These are phyloP conservation scores for Amphipyra tragopoginis DNA, from an alignment of 2,888 invertebrate species.

Conservation along the genomic window DNA sequence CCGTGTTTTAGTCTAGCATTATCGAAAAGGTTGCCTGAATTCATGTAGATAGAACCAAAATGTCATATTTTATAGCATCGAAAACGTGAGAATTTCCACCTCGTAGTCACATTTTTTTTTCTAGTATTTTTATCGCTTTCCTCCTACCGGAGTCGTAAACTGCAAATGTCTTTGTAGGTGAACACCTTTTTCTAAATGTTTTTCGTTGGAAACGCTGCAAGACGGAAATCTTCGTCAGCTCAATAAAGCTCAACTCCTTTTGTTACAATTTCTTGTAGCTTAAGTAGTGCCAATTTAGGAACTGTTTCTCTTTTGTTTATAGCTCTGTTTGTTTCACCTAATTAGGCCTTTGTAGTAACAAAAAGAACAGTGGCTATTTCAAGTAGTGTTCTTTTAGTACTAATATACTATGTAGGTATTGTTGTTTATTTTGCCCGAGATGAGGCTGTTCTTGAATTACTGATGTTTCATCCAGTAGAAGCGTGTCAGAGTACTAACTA, in stretches of 20 bases:
- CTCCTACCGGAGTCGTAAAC: constrained; percentile 69
- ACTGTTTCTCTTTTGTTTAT: constrained; percentile 44
- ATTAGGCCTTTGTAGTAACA: constrained; percentile 26
- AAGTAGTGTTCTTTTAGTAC: constrained; percentile 13
- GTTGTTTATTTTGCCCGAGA: constrained; percentile 2
- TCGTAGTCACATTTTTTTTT: constrained; percentile 54
- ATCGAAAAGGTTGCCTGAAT: too few species aligned
- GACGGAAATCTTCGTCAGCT: constrained; percentile 55
- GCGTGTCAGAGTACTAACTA: constrained; percentile 4
- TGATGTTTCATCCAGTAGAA: constrained; percentile 17
- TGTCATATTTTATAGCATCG: too few species aligned
- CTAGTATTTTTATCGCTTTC: constrained; percentile 68
- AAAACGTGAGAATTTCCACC: constrained; percentile 7
- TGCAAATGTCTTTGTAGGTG: constrained; percentile 63
- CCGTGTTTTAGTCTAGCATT: too few species aligned
- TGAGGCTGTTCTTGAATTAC: constrained; percentile 2
- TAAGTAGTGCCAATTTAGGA: constrained; percentile 27
- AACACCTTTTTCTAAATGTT: constrained; percentile 58
- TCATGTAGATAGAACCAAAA: too few species aligned
- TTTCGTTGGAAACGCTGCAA: constrained; percentile 44
- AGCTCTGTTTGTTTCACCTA: constrained; percentile 23
- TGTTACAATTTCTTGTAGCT: constrained; percentile 29
- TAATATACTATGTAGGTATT: constrained; percentile 26
- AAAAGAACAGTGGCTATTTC: constrained; percentile 15
- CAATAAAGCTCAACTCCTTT: constrained; percentile 39